Base-by-base conservation (phyloP, 2,888 invertebrate genomes). In the Campoletis raptor region DNA sequence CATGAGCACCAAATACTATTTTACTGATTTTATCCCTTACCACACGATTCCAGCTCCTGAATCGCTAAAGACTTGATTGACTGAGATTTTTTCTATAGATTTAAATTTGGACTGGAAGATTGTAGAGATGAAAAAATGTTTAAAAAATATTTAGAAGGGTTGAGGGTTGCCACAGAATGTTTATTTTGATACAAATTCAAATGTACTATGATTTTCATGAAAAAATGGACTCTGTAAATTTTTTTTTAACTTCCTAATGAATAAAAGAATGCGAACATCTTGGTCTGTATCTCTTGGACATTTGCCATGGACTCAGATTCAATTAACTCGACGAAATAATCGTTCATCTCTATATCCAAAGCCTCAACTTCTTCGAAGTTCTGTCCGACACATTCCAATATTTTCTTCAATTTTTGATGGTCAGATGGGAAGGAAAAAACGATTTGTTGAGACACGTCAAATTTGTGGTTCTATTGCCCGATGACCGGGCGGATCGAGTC, bases 401-500 rank as follows among this genome's bases (percentile, higher is more conserved):
- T 30, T 57, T 12, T 57, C 30, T 61, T 15, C 15, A 1, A 61
- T 30, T 30, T 5, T 15, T 10, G 12, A 12, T 61, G 6, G 61
- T 30, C 30, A 30, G 61, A 15, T 5, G 12, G 30, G 30, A 12
- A 12, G 30, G 3, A 12, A 30, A 15, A 61, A 30, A 61, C 15
- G 30, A 30, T n/a, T 6, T 54, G n/a, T 21, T 54, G 52, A 54
- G 52, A 54, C 30, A 30, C 61, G 61, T 61, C 15, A 30, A 61
- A 30, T 15, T 61, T 61, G 0, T 30, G 30, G 61, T 61, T 15
- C 30, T n/a, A 18, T n/a, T 61, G 61, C 3, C 15, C 61, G 30
- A 6, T 30, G 61, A 61, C 30, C 61, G 15, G 61, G 54, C 5
- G 30, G 54, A n/a, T 18, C 24, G 76, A 69, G 76, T 76, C 83